phyloP scores from a whole-genome alignment of 2,797 vertebrate genomes.

The Ctenosaura bakeri region DNA sequence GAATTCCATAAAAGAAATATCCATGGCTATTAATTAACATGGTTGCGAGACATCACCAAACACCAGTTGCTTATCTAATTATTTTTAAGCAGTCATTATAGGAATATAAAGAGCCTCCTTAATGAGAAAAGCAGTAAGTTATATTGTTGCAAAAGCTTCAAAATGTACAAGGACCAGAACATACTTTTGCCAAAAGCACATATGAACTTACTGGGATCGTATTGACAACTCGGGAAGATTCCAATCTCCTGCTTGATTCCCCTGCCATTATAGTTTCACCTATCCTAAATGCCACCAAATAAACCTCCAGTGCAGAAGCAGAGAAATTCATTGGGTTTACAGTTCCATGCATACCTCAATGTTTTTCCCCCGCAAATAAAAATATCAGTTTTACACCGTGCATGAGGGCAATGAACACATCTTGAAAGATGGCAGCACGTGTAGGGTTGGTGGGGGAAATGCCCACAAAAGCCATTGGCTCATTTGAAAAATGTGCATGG shows the following conservation, averaged over 20 bases:
- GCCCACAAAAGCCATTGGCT: no score
- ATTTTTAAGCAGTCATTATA: constrained; percentile 32
- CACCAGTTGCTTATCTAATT: constrained; percentile 24
- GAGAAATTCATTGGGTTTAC: no score
- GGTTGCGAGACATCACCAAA: neutral
- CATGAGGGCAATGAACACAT: no score
- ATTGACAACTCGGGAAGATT: neutral
- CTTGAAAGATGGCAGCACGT: no score
- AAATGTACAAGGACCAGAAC: neutral
- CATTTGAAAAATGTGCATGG: no score
- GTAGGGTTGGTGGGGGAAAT: no score
- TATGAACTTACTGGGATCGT: neutral
- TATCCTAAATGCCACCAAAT: neutral
- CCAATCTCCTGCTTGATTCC: neutral
- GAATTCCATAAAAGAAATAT: neutral
- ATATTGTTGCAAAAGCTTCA: neutral
- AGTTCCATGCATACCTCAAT: no score
- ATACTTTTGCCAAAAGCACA: neutral
- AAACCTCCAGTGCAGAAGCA: no score
- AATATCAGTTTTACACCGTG: no score
- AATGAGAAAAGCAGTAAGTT: constrained; percentile 12
- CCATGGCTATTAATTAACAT: constrained; percentile 15
- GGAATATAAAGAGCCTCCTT: neutral
- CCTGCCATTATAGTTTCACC: neutral
- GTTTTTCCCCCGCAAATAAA: no score